These are phyloP conservation scores for Sympetrum striolatum DNA, from an alignment of 2,888 invertebrate genomes.

Conservation along the genomic window DNA sequence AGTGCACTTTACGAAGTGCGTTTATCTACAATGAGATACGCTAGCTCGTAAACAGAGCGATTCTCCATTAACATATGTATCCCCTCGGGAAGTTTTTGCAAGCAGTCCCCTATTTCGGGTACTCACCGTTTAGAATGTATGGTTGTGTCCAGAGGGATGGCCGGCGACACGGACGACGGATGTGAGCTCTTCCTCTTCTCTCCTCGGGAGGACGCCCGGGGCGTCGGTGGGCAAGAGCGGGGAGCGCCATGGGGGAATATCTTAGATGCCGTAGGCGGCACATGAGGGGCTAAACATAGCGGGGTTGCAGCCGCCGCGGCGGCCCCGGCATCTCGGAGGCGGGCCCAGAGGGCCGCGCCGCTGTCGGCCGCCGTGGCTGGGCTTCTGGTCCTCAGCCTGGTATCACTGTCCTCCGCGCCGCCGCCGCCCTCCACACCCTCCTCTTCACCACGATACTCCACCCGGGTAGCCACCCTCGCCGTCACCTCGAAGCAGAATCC, in stretches of 20 bases:
- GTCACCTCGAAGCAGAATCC: not conserved
- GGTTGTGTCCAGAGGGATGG: constrained; percentile 13
- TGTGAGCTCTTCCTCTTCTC: constrained; percentile 36
- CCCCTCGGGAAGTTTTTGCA: not conserved
- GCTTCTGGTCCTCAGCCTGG: constrained; percentile 41
- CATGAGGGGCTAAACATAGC: constrained; percentile 27
- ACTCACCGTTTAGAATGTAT: constrained; percentile 21
- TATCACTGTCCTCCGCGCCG: not conserved
- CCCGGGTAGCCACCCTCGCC: constrained; percentile 39
- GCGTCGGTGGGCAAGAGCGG: constrained; percentile 7
- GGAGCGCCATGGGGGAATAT: constrained; percentile 20
- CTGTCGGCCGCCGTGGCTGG: constrained; percentile 38
- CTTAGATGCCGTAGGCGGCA: constrained; percentile 24
- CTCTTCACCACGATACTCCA: constrained; percentile 20
- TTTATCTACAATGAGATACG: too few species aligned
- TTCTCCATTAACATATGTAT: too few species aligned
- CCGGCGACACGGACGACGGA: constrained; percentile 38
- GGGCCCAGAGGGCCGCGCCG: constrained; percentile 42
- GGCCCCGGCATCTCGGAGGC: constrained; percentile 40
- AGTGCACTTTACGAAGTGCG: too few species aligned
- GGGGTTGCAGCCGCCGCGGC: constrained; percentile 29
- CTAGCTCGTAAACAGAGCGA: too few species aligned
- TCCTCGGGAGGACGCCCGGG: not conserved
- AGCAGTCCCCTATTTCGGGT: not conserved
- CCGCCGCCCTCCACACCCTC: constrained; percentile 4